phyloP scores from a whole-genome alignment of 2,113 vertebrate genomes.

The Butastur rufipennis region DNA sequence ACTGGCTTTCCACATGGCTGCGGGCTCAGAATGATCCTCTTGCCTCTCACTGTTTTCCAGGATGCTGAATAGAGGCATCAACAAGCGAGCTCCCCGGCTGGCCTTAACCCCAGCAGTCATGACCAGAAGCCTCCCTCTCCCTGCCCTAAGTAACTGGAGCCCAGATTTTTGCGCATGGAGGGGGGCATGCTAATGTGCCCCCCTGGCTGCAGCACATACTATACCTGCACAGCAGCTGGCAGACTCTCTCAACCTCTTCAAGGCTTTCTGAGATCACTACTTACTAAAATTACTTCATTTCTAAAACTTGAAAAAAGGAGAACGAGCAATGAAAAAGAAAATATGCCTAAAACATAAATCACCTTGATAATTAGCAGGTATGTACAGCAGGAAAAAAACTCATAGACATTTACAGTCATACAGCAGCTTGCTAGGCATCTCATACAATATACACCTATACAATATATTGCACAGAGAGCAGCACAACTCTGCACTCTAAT shows the following conservation, averaged over 20 bases:
- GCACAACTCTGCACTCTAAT: background rate
- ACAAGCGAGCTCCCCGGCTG: background rate
- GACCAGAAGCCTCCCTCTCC: background rate
- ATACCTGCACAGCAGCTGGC: background rate
- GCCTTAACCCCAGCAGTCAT: background rate
- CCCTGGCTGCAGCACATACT: accelerated
- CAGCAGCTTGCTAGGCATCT: background rate
- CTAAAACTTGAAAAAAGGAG: background rate
- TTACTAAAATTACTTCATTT: background rate
- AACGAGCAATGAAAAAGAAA: background rate
- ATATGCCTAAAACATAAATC: background rate
- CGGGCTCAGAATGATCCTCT: background rate
- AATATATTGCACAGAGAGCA: background rate
- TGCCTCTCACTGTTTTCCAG: background rate
- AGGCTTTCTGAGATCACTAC: background rate
- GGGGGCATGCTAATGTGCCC: background rate
- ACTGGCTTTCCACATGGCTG: background rate
- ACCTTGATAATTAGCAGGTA: background rate
- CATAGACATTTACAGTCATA: background rate
- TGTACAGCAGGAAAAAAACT: background rate
- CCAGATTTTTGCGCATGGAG: accelerated
- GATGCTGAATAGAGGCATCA: background rate
- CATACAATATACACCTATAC: background rate
- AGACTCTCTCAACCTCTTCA: background rate
- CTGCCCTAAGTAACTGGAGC: background rate